Evolutionary conservation across 2,113 vertebrate species (phyloP), one percentile per base, ranked within the genome.

Genomic region (Sebastes schlegelii): DNA sequence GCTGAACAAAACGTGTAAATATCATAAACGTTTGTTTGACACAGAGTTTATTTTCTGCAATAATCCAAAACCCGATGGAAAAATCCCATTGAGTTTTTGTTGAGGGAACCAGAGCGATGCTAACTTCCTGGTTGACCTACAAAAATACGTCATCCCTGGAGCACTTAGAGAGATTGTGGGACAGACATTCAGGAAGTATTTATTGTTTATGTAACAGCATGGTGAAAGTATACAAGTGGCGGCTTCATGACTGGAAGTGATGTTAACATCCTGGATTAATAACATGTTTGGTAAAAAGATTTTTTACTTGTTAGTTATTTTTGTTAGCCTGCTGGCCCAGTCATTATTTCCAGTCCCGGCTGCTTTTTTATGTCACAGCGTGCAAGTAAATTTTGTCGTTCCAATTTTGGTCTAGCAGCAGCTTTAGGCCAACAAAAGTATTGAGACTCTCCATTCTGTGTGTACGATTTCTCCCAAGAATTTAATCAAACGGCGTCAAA

Each of bases 401-500:
- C 77, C 51, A 86, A 54, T 81, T 60, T 65, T 62, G 12, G 77
- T 58, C 63, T 70, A 69, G 86, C 58, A 17, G 16, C 16, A 4
- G 68, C 60, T 84, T 54, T 46, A n/a, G 34, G 71, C 77, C 81
- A 81, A 91, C 43, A 72, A 80, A 89, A 89, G 67, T 73, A 90
- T 61, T 80, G 66, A 79, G 21, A 51, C 45, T 80, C 55, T 74
- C 62, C 34, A 69, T 72, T 63, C 77, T 86, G 43, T 51, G 74
- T 65, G 40, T 65, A 73, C 9, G 11, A 80, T 69, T 80, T 80
- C 51, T 62, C 55, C 57, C 49, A 65, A 72, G 72, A 79, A 87
- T 84, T 79, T 46, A 89, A 88, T 85, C 77, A 77, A 83, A 77
- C 5, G 7, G 45, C 11, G n/a, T 76, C n/a, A 63, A 75, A 74